Conservation (phyloP, 1,140 invertebrate species). For the Linepithema humile region DNA sequence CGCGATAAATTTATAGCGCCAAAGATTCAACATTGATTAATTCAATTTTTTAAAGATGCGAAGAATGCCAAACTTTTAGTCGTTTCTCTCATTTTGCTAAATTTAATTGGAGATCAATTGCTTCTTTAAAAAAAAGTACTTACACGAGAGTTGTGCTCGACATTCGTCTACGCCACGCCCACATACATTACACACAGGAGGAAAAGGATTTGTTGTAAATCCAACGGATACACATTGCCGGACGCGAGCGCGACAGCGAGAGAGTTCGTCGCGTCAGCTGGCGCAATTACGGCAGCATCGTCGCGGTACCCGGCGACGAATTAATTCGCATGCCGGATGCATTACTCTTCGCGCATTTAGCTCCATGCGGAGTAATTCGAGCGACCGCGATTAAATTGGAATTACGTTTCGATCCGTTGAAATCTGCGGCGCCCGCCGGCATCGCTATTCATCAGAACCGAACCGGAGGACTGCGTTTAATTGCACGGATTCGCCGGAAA, state of each 20-base stretch:
- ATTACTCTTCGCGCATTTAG: conserved; percentile 57
- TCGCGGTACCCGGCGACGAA: conserved; percentile 24
- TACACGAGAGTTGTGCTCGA: too few relatives aligned
- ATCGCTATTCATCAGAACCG: conserved; percentile 27
- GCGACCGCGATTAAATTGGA: conserved; percentile 60
- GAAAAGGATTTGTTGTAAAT: conserved; percentile 3
- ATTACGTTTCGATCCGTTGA: conserved; percentile 54
- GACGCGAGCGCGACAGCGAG: not conserved
- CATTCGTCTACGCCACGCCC: too few relatives aligned
- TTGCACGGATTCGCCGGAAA: conserved; percentile 3
- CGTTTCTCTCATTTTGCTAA: too few relatives aligned
- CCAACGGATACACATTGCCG: not conserved
- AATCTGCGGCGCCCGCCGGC: not conserved
- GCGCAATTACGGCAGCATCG: conserved; percentile 40
- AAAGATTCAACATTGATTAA: too few relatives aligned
- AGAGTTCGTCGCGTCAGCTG: conserved; percentile 44
- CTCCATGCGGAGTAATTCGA: conserved; percentile 15
- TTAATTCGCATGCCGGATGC: conserved; percentile 62
- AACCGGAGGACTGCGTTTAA: not conserved
- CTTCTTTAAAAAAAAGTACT: too few relatives aligned
- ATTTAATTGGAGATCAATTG: too few relatives aligned
- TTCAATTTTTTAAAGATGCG: too few relatives aligned
- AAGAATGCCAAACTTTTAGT: too few relatives aligned
- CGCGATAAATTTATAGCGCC: too few relatives aligned
- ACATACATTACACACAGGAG: not conserved